Conservation (phyloP, 2,797 vertebrate genomes). For the Thripadectes ignobilis region DNA sequence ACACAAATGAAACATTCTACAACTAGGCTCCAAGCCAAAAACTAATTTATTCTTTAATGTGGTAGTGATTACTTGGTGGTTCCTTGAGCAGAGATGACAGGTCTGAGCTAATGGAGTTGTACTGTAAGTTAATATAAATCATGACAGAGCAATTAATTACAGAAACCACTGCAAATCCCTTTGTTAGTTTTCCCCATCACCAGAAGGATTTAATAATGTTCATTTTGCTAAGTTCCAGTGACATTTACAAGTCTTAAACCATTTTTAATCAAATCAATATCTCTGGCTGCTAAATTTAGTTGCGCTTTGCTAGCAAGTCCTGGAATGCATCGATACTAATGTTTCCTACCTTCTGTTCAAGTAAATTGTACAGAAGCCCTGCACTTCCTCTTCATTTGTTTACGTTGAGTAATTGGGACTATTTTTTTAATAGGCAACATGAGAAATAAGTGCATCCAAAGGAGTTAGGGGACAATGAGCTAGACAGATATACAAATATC, state of each 20-base stretch:
- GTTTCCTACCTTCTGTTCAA: slow-evolving; percentile 76
- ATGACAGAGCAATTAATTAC: slow-evolving; percentile 88
- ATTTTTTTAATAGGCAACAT: slow-evolving; percentile 49
- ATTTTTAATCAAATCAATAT: slow-evolving; percentile 87
- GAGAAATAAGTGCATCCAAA: slow-evolving; percentile 48
- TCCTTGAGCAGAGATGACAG: slow-evolving; percentile 85
- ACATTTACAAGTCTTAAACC: slow-evolving; percentile 87
- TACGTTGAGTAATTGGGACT: slow-evolving; percentile 62
- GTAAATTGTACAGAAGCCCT: slow-evolving; percentile 54
- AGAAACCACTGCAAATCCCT: slow-evolving; percentile 84
- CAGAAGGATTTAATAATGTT: slow-evolving; percentile 85
- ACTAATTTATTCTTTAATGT: slow-evolving; percentile 87
- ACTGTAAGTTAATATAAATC: slow-evolving; percentile 88
- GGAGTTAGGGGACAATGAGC: slow-evolving; percentile 39
- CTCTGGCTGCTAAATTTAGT: slow-evolving; percentile 80
- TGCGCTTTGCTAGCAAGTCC: slow-evolving; percentile 75
- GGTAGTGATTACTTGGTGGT: slow-evolving; percentile 84
- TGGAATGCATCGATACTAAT: slow-evolving; percentile 70
- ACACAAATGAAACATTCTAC: slow-evolving; percentile 81
- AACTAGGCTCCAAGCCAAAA: slow-evolving; percentile 82
- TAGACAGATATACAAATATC: slow-evolving; percentile 31
- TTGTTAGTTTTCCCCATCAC: slow-evolving; percentile 84
- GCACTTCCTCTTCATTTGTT: slow-evolving; percentile 69
- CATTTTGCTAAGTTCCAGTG: slow-evolving; percentile 83
- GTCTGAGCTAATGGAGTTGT: slow-evolving; percentile 85